Base-by-base conservation (phyloP, 2,113 vertebrate species). In the Lethenteron reissneri region DNA sequence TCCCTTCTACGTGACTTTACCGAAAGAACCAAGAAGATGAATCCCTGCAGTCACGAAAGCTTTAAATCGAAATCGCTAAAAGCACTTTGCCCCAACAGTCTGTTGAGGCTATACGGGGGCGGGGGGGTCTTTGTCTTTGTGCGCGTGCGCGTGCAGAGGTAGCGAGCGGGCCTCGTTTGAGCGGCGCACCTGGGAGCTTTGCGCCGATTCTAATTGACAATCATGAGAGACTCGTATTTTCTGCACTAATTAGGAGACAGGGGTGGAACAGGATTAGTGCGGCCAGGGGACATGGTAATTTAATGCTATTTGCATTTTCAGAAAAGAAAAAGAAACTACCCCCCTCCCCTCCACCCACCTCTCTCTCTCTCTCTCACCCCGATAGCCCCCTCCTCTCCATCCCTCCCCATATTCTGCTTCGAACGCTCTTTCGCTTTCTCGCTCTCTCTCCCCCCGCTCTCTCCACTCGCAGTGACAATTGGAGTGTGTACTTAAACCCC, bases 141-240 rank as follows among this genome's bases (percentile, higher is more conserved):
- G 5, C 41, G 41, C 41, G 41, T 41, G 4, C 3, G 41, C 41
- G 41, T 41, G 4, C 4, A 41, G 41, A 41, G 41, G 41, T 41
- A 41, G 41, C 41, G 41, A 41, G 4, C 41, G 41, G 41, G 41
- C 4, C 41, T 41, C 41, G 41, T 41, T 41, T 41, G 41, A 41
- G 41, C 41, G 1, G 41, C 41, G 41, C 41, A 41, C 41, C 41
- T 41, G 41, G 41, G 41, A 41, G 41, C 5, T 41, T 4, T 41
- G 5, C 41, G 41, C 41, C 41, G 21, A 21, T 17, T 68, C n/a
- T 68, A 68, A 68, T 68, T 68, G 62, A 9, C 62, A 17, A 68
- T 68, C 62, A 68, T 68, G n/a, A 11, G 62, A 68, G 62, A 68
- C 62, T 68, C 62, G 21, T 68, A 68, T 68, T 68, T 68, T 68